A percentile compares a stretch with the other conserved stretches of the same genome.
Conservation (phyloP, 1,140 invertebrate species). For the Whitmania pigra region DNA sequence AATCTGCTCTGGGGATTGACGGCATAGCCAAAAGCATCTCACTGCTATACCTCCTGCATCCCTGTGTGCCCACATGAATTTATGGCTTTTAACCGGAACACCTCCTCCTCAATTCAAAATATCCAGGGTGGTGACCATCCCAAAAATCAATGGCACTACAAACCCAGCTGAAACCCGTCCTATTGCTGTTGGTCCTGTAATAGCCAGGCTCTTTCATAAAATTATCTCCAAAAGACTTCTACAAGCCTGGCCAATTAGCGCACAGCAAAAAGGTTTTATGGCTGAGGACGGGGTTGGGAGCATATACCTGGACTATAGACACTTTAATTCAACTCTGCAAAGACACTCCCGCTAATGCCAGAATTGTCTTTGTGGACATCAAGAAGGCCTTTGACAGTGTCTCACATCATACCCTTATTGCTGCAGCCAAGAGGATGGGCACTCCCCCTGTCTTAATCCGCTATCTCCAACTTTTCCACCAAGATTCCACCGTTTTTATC, state of each 20-base stretch:
- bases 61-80: not conserved
- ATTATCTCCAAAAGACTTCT: not conserved
- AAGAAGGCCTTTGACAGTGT: not conserved
- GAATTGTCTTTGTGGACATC: not conserved
- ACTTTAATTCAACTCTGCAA: not conserved
- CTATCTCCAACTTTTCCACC: not conserved
- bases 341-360: not conserved
- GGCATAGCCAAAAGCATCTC: not conserved
- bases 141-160: not conserved
- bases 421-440: not conserved
- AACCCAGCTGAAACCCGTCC: not conserved
- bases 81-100: not conserved
- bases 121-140: not conserved
- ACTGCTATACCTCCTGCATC: not conserved
- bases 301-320: not conserved
- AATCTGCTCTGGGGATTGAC: not conserved
- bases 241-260: not conserved
- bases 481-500: not conserved
- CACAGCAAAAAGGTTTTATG: not conserved
- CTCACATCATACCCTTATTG: not conserved
- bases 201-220: conserved; percentile 29
- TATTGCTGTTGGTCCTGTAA: conserved; percentile 42
- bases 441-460: not conserved
- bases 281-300: not conserved
- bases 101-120: not conserved